These are phyloP conservation scores for Drosophila nasuta DNA, from an alignment of 1,140 invertebrate species.

Conservation along the genomic window DNA sequence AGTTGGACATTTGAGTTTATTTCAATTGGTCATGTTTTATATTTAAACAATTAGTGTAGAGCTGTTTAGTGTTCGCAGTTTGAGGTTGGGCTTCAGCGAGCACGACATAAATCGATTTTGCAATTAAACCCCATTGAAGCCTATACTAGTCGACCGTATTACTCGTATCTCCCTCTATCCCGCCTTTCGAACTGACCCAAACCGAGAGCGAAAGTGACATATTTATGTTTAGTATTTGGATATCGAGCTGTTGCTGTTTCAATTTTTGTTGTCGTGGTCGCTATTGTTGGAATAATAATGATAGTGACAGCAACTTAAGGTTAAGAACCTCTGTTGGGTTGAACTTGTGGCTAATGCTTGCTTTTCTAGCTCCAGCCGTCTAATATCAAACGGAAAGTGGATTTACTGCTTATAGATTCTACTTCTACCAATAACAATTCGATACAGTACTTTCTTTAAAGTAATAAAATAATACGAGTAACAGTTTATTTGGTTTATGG, in stretches of 20 bases:
- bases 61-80: constrained; percentile 14
- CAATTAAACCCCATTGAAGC: constrained; percentile 73
- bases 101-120: constrained; percentile 79
- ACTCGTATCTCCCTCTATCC: not conserved
- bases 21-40: constrained; percentile 48
- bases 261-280: constrained; percentile 1
- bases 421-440: too few species aligned
- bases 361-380: not conserved
- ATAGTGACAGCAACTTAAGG: constrained; percentile 52
- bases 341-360: constrained; percentile 6
- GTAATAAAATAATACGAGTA: not conserved
- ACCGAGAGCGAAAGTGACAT: constrained; percentile 71
- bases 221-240: constrained; percentile 45
- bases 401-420: too few species aligned
- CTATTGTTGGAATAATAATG: constrained; percentile 7
- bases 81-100: constrained; percentile 45
- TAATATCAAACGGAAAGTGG: not conserved
- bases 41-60: constrained; percentile 56
- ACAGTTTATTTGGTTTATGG: too few species aligned
- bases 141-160: not conserved
- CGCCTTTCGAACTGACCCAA: constrained; percentile 5
- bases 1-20: constrained; percentile 27
- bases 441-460: too few species aligned
- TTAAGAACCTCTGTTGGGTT: constrained; percentile 61
- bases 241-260: constrained; percentile 34